These are phyloP conservation scores for Peromyscus leucopus DNA, from an alignment of 2,113 vertebrate species.

Conservation along the genomic window DNA sequence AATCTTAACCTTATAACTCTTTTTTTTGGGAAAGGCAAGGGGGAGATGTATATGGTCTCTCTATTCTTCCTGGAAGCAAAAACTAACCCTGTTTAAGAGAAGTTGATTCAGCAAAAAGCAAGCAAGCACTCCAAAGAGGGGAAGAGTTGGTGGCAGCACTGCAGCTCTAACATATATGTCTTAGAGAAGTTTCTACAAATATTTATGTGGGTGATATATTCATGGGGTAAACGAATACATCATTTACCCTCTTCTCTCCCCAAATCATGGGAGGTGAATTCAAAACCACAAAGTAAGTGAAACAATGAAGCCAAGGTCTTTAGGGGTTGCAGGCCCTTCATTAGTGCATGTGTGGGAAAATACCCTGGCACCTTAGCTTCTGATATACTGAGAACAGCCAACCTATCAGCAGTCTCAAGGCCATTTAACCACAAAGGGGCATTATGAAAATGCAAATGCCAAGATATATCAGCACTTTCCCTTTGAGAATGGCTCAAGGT, in stretches of 20 bases:
- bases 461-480: not conserved
- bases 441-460: not conserved
- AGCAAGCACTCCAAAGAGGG: not conserved
- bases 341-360: not conserved
- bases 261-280: not conserved
- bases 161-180: not conserved
- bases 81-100: not conserved
- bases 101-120: not conserved
- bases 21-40: too few species aligned
- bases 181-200: not conserved
- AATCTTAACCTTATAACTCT: not conserved
- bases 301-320: not conserved
- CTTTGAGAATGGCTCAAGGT: not conserved
- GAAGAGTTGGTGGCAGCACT: not conserved
- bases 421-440: not conserved
- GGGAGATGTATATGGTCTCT: not conserved
- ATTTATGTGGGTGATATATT: not conserved
- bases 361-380: not conserved
- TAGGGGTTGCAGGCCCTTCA: too few species aligned
- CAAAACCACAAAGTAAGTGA: not conserved
- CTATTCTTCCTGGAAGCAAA: not conserved
- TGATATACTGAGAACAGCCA: not conserved
- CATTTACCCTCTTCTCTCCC: not conserved
- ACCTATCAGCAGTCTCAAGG: not conserved
- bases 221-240: not conserved